Evolutionary conservation across 2,113 vertebrate genomes (phyloP).

Genomic region (Theristicus caerulescens): DNA sequence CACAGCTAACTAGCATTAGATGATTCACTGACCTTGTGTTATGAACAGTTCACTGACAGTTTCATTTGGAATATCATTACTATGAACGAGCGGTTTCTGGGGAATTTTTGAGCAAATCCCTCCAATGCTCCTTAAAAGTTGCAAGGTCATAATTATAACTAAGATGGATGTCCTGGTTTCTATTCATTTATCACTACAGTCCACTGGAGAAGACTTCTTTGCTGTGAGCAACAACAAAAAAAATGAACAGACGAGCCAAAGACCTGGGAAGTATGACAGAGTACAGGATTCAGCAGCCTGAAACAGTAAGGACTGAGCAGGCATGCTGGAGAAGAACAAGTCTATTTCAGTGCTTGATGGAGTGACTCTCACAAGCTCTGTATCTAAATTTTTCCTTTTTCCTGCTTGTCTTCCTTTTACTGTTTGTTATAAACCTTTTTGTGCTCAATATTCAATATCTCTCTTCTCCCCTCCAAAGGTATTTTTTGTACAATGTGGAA

Average conservation of each 20-base stretch:
- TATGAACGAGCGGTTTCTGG: neutral
- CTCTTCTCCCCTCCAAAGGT: neutral
- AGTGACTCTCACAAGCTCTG: neutral
- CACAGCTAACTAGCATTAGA: neutral
- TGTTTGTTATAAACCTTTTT: neutral
- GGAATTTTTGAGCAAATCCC: neutral
- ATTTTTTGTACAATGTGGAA: neutral
- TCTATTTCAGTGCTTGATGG: neutral
- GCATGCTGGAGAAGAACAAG: neutral
- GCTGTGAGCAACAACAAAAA: neutral
- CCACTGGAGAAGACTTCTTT: constrained; percentile 15
- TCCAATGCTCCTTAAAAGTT: constrained; percentile 14
- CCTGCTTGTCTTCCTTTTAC: neutral
- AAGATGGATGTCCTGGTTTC: constrained; percentile 18
- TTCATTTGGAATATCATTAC: neutral
- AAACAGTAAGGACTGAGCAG: neutral
- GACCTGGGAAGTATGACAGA: neutral
- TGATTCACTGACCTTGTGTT: neutral
- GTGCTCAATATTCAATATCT: neutral
- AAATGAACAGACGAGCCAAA: neutral
- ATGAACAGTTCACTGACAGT: neutral
- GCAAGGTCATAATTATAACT: constrained; percentile 53
- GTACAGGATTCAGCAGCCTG: constrained; percentile 14
- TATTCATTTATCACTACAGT: constrained; percentile 17
- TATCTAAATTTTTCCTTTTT: neutral